A percentile compares a stretch with the other conserved stretches of the same genome.
Conservation (phyloP, 2,113 vertebrate species). For the Serinus canaria region DNA sequence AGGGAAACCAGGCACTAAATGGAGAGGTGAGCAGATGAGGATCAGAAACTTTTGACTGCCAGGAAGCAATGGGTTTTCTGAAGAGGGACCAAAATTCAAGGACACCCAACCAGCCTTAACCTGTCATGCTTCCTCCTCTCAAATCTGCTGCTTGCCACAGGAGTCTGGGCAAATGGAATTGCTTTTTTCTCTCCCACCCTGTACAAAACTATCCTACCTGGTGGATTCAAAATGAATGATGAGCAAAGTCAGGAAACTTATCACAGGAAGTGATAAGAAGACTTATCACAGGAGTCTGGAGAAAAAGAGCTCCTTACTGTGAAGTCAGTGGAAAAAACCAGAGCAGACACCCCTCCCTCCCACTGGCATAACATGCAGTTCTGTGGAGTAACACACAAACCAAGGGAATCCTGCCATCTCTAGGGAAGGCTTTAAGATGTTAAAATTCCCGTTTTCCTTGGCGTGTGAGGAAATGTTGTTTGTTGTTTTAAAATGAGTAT, state of each 20-base stretch:
- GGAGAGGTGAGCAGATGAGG: neutral
- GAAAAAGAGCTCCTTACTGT: neutral
- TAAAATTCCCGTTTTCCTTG: constrained; percentile 3
- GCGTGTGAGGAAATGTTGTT: neutral
- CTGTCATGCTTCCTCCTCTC: neutral
- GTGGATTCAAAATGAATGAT: neutral
- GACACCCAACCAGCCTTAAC: neutral
- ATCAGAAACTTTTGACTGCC: neutral
- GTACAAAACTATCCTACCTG: neutral
- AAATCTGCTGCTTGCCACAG: neutral
- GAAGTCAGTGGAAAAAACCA: constrained; percentile 18
- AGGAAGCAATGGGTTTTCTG: neutral
- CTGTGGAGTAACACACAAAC: neutral
- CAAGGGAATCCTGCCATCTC: constrained; percentile 22
- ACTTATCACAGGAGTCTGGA: neutral
- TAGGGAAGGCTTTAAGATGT: constrained; percentile 17
- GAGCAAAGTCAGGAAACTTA: neutral
- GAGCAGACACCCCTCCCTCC: neutral
- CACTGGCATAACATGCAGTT: neutral
- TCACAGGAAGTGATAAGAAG: no score
- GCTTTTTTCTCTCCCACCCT: neutral
- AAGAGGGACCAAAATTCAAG: neutral
- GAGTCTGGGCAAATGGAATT: neutral
- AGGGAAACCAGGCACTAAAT: neutral
- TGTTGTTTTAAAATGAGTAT: neutral